phyloP scores from a whole-genome alignment of 2,888 invertebrate species.

The Napeogenes sylphis region DNA sequence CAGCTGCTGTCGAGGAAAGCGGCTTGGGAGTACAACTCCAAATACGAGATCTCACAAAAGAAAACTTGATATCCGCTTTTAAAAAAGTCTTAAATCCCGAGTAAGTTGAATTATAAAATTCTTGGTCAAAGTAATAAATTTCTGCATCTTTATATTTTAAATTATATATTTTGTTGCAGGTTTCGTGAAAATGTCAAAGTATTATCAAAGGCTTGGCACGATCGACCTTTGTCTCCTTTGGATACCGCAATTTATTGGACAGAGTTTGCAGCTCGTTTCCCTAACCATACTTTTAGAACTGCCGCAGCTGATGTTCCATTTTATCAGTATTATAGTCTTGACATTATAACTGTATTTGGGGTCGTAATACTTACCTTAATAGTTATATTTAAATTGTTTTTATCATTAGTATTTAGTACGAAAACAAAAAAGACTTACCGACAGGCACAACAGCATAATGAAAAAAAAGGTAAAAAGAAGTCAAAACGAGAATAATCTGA shows the following conservation, averaged over 20 bases:
- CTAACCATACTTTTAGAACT: constrained; percentile 66
- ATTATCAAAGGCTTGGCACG: constrained; percentile 75
- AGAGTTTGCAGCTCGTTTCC: constrained; percentile 78
- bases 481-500: constrained; percentile 29
- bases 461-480: constrained; percentile 28
- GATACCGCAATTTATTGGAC: constrained; percentile 81
- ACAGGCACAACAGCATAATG: constrained; percentile 7
- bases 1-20: constrained; percentile 73
- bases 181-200: constrained; percentile 63
- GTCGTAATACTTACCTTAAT: constrained; percentile 32
- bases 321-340: constrained; percentile 72
- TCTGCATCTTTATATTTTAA: too few species aligned
- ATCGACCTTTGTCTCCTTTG: constrained; percentile 77
- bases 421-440: constrained; percentile 19
- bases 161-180: constrained; percentile 43
- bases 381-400: constrained; percentile 28
- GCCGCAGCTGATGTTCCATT: constrained; percentile 75
- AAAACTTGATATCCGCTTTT: constrained; percentile 70
- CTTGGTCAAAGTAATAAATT: not conserved
- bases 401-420: constrained; percentile 29
- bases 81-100: constrained; percentile 73
- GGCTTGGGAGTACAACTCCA: constrained; percentile 71
- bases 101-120: constrained; percentile 51
- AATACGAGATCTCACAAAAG: constrained; percentile 70
- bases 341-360: constrained; percentile 38